Percentiles rank a stretch among this genome's conserved stretches.
These are phyloP conservation scores for Epiperipatus broadwayi DNA, from an alignment of 2,888 invertebrate genomes.

Conservation along the genomic window DNA sequence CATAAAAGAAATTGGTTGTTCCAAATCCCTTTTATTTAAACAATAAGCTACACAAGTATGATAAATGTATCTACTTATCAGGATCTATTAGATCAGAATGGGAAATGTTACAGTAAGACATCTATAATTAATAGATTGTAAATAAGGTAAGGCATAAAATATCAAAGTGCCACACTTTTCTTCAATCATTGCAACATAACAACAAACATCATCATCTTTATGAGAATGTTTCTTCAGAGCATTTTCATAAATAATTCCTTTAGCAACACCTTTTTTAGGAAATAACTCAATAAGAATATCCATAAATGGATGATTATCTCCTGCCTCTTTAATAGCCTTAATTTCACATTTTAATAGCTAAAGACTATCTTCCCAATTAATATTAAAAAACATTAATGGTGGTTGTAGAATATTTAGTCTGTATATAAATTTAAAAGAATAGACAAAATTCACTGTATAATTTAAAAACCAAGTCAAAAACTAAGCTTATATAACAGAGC, in stretches of 20 bases:
- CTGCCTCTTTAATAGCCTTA: conserved; percentile 46
- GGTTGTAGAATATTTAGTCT: too few species aligned
- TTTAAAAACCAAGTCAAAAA: too few species aligned
- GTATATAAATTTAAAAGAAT: too few species aligned
- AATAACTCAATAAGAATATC: conserved; percentile 53
- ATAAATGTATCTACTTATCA: conserved; percentile 56
- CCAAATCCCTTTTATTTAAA: conserved; percentile 68
- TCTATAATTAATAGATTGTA: conserved; percentile 56
- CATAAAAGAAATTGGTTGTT: conserved; percentile 64
- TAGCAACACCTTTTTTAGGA: conserved; percentile 48
- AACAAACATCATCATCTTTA: conserved; percentile 45
- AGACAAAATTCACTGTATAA: too few species aligned
- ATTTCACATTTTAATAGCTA: conserved; percentile 46
- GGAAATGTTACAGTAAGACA: conserved; percentile 46
- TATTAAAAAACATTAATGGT: too few species aligned
- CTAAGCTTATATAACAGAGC: too few species aligned
- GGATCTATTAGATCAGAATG: conserved; percentile 49
- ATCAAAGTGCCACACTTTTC: conserved; percentile 63
- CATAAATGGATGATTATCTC: conserved; percentile 50
- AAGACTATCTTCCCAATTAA: conserved; percentile 36
- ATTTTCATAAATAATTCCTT: conserved; percentile 74
- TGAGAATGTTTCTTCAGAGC: conserved; percentile 60
- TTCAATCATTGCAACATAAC: conserved; percentile 64
- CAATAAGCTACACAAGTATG: conserved; percentile 61
- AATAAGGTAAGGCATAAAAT: conserved; percentile 44